phyloP scores from a whole-genome alignment of 2,797 vertebrate species.

The Cheirogaleus major region DNA sequence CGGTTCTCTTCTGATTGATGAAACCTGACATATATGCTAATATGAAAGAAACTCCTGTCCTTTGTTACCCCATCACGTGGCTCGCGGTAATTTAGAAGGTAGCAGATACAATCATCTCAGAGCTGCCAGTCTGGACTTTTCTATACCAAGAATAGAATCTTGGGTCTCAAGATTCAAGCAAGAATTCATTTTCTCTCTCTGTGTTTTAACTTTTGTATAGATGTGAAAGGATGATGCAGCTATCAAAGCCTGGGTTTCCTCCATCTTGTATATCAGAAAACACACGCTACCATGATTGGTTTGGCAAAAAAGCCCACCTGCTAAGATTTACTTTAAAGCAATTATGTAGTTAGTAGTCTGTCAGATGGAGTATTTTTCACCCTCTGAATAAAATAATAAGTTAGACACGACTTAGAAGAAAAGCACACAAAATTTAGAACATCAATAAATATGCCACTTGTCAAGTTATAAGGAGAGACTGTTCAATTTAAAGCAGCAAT shows the following conservation, averaged over 20 bases:
- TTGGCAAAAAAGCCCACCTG: slow-evolving; percentile 59
- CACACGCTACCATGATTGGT: slow-evolving; percentile 64
- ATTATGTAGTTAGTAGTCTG: slow-evolving; percentile 57
- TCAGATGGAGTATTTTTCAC: slow-evolving; percentile 64
- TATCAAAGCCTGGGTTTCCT: slow-evolving; percentile 74
- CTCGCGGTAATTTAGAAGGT: slow-evolving; percentile 85
- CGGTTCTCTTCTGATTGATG: slow-evolving; percentile 90
- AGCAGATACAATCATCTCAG: slow-evolving; percentile 85
- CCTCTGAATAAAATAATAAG: slow-evolving; percentile 66
- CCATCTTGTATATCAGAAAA: slow-evolving; percentile 70
- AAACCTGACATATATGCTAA: slow-evolving; percentile 96
- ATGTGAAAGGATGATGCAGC: slow-evolving; percentile 78
- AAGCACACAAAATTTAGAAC: slow-evolving; percentile 37
- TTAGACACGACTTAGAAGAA: slow-evolving; percentile 50
- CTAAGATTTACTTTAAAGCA: slow-evolving; percentile 75
- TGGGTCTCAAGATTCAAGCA: slow-evolving; percentile 69
- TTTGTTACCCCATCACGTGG: slow-evolving; percentile 82
- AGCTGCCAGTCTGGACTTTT: slow-evolving; percentile 81
- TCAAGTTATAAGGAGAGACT: slow-evolving; percentile 55
- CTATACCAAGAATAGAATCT: slow-evolving; percentile 80
- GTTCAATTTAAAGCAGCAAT: slow-evolving; percentile 60
- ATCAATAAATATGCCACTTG: slow-evolving; percentile 67
- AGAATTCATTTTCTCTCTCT: slow-evolving; percentile 75
- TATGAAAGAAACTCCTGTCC: slow-evolving; percentile 86
- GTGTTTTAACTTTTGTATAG: slow-evolving; percentile 76